These are phyloP conservation scores for Scylla paramamosain DNA, from an alignment of 1,140 invertebrate species.

Conservation along the genomic window DNA sequence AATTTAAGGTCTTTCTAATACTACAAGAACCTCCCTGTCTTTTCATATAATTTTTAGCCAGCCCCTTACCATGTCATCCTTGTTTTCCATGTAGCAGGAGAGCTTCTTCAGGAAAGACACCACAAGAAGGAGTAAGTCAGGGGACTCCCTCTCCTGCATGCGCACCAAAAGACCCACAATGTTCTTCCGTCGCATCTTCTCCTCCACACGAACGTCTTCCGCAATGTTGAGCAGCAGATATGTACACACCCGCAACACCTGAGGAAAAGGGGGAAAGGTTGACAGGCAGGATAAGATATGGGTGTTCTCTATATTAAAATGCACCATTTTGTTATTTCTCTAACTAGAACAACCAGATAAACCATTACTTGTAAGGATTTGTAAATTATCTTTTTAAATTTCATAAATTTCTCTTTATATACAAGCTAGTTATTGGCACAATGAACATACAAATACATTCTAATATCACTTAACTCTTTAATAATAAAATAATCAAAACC, in stretches of 20 bases:
- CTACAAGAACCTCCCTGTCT: too few relatives aligned
- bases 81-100: constrained; percentile 96
- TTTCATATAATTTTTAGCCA: background rate
- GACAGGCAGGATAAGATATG: background rate
- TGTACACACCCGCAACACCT: constrained; percentile 84
- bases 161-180: constrained; percentile 94
- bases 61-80: constrained; percentile 90
- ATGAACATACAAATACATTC: too few relatives aligned
- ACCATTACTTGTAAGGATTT: too few relatives aligned
- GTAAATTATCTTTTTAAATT: too few relatives aligned
- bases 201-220: constrained; percentile 94
- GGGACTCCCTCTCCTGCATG: constrained; percentile 91
- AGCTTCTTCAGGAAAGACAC: constrained; percentile 97
- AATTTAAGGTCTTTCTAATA: too few relatives aligned
- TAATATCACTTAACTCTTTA: too few relatives aligned
- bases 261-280: constrained; percentile 37
- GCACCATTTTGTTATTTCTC: too few relatives aligned
- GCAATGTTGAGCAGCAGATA: constrained; percentile 97
- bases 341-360: too few relatives aligned
- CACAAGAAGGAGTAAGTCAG: constrained; percentile 94
- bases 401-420: too few relatives aligned
- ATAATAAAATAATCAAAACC: too few relatives aligned
- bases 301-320: too few relatives aligned
- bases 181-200: constrained; percentile 98
- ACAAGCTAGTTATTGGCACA: too few relatives aligned